Evolutionary conservation across 2,888 invertebrate species (phyloP), one percentile per base, ranked within the genome.

Genomic region (Trissonchulus latispiculum): DNA sequence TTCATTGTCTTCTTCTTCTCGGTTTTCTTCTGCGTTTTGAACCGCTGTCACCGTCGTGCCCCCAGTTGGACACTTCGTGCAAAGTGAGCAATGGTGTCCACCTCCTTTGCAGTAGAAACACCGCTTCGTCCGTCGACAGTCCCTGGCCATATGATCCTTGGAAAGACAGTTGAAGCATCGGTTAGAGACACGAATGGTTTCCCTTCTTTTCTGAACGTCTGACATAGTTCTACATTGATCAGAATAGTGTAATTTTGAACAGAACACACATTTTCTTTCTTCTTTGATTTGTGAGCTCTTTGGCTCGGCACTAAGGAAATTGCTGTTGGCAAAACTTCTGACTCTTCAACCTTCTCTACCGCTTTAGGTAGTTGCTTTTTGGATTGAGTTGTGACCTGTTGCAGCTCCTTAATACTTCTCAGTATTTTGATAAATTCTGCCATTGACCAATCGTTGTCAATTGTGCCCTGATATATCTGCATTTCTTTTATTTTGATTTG

Each of bases 401-500:
- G 48, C 8, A 64, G 29, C 64, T 3, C 31, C 28, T 31, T 64
- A 15, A 31, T 8, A 28, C 28, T 28, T 3, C 33, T 28, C 8
- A 64, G 64, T 15, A 3, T 31, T n/a, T 64, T 33, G 8, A 64
- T 15, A 31, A 64, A 64, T 15, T 64, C 8, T n/a, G 8, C 15
- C 33, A 64, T 64, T 3, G 8, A 18, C 64, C 29, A 31, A n/a
- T 64, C 64, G 64, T 64, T 3, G 28, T n/a, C 64, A 18, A 8
- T 29, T 64, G 64, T 33, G 33, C 64, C 64, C 28, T 64, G 64
- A 29, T 31, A 64, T 33, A 64, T 31, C 28, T 33, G 64, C 64
- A 64, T 64, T 15, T 64, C 33, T 28, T 64, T 64, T 8, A 64
- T 64, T 64, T 64, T 33, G 33, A n/a, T n/a, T 64, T 31, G 31